A percentile compares a stretch with the other conserved stretches of the same genome.
Conservation (phyloP, 2,888 invertebrate genomes). For the Hypomecis atomaria region DNA sequence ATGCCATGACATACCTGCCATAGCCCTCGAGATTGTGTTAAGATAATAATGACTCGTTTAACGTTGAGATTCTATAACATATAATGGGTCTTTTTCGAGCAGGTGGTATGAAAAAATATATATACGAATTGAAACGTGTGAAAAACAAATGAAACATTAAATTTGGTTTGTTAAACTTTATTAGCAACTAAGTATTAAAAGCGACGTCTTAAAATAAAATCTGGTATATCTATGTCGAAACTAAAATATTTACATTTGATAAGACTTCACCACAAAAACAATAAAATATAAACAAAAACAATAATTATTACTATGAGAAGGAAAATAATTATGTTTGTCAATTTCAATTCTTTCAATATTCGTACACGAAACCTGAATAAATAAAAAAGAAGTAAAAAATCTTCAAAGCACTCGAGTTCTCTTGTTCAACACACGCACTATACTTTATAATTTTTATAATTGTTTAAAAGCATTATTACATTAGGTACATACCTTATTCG, state of each 20-base stretch:
- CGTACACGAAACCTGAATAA: constrained; percentile 15
- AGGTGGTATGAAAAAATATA: too few species aligned
- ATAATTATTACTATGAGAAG: constrained; percentile 4
- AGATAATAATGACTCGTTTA: too few species aligned
- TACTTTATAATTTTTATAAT: constrained; percentile 24
- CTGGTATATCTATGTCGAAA: constrained; percentile 49
- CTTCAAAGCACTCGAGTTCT: constrained; percentile 9
- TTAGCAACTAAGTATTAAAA: constrained; percentile 68
- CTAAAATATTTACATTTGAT: constrained; percentile 46
- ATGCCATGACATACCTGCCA: too few species aligned
- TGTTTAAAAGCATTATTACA: constrained; percentile 18
- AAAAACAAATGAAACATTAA: constrained; percentile 35
- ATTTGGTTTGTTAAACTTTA: constrained; percentile 62
- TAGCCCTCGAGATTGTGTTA: too few species aligned
- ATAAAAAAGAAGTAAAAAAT: constrained; percentile 15
- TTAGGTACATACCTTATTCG: constrained; percentile 7
- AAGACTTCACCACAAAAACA: constrained; percentile 35
- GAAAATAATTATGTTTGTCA: constrained; percentile 4
- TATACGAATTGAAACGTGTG: background rate
- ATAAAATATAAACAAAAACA: constrained; percentile 27
- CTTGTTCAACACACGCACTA: constrained; percentile 23
- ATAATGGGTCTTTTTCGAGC: too few species aligned
- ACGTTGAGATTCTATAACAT: too few species aligned
- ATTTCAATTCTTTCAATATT: constrained; percentile 3
- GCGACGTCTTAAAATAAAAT: constrained; percentile 59